These are phyloP conservation scores for Nematopogon swammerdamellus DNA, from an alignment of 2,888 invertebrate species.

Conservation along the genomic window DNA sequence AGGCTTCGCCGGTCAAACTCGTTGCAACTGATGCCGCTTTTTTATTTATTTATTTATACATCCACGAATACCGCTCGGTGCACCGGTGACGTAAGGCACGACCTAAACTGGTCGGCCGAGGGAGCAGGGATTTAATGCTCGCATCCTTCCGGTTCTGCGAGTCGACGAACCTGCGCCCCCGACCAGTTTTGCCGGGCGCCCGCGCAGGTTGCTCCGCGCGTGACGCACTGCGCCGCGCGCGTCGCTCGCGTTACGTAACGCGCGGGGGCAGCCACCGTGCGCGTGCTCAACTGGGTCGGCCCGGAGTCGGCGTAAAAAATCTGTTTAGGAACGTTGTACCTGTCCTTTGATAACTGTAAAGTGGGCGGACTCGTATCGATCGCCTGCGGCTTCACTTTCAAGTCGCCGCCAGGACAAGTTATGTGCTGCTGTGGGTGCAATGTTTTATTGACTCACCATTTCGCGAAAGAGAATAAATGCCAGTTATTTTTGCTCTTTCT, in stretches of 20 bases:
- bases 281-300: background rate
- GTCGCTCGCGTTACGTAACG: constrained; percentile 29
- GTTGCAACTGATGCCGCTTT: constrained; percentile 46
- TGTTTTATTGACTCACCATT: too few species aligned
- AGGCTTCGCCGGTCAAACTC: too few species aligned
- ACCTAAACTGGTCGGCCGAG: constrained; percentile 57
- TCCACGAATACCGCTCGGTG: constrained; percentile 54
- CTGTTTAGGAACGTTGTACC: background rate
- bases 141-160: constrained; percentile 57
- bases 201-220: constrained; percentile 35
- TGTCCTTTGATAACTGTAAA: background rate
- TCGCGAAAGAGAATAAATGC: too few species aligned
- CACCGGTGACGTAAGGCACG: constrained; percentile 51
- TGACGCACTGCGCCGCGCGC: constrained; percentile 28
- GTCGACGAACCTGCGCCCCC: constrained; percentile 22
- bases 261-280: constrained; percentile 13
- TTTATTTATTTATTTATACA: constrained; percentile 57
- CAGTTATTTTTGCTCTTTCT: too few species aligned
- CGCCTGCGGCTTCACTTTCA: background rate
- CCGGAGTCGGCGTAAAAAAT: background rate
- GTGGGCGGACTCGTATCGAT: background rate
- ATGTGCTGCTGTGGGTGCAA: too few species aligned
- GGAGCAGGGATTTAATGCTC: constrained; percentile 53
- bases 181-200: constrained; percentile 46
- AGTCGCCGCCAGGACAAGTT: background rate